phyloP scores from a whole-genome alignment of 2,797 vertebrate genomes.

The Carduelis carduelis region DNA sequence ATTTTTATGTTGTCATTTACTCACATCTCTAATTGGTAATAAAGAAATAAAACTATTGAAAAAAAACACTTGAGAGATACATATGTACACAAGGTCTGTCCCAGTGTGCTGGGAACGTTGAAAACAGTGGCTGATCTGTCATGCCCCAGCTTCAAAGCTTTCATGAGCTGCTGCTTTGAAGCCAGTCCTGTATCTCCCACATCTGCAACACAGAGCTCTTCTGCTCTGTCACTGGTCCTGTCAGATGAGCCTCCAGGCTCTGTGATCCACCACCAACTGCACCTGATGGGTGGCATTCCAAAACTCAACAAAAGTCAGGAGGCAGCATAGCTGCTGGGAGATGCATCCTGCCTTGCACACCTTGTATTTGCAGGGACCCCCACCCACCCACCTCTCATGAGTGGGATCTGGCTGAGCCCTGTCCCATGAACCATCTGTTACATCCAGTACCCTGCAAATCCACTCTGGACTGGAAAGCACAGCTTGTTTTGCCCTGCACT shows the following conservation, averaged over 20 bases:
- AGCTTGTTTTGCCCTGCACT: neutral
- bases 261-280: neutral
- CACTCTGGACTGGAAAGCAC: neutral
- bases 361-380: neutral
- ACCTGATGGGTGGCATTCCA: neutral
- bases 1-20: neutral
- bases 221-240: neutral
- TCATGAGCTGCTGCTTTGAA: constrained; percentile 24
- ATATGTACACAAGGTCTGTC: neutral
- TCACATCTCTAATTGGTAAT: neutral
- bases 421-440: rapidly evolving
- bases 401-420: neutral
- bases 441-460: neutral
- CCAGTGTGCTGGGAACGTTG: neutral
- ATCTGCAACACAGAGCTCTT: constrained; percentile 42
- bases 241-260: neutral
- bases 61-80: neutral
- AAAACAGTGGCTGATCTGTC: neutral
- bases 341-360: neutral
- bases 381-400: neutral
- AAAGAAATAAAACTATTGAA: neutral
- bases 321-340: neutral
- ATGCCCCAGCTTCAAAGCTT: neutral
- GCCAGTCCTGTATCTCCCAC: neutral
- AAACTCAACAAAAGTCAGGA: neutral